Percentiles rank a stretch among this genome's conserved stretches.
Conservation (phyloP, 1,140 invertebrate species). For the Drosophila sp. region DNA sequence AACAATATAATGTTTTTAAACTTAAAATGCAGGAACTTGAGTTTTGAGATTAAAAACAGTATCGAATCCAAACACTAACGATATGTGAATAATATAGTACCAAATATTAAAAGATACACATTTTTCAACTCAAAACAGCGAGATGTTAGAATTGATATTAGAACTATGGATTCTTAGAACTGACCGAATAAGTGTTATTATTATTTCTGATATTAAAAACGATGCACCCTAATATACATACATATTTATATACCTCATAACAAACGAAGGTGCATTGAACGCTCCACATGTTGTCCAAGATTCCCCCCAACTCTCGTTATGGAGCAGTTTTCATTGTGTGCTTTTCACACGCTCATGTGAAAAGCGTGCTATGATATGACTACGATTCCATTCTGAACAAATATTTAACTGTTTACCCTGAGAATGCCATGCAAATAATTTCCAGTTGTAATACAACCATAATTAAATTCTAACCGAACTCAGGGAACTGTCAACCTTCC, state of each 20-base stretch:
- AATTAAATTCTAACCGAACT: slow-evolving; percentile 15
- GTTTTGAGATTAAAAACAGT: too few species aligned
- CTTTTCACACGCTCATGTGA: slow-evolving; percentile 73
- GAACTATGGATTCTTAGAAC: too few species aligned
- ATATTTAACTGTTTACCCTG: slow-evolving; percentile 67
- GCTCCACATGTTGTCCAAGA: slow-evolving; percentile 23
- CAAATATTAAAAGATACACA: too few species aligned
- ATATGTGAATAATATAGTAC: too few species aligned
- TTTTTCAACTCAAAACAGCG: too few species aligned
- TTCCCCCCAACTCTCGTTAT: background rate
- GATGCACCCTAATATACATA: background rate
- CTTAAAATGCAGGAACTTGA: too few species aligned
- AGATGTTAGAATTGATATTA: too few species aligned
- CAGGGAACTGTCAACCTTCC: background rate
- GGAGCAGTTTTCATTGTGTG: slow-evolving; percentile 35
- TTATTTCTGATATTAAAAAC: too few species aligned
- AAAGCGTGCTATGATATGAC: slow-evolving; percentile 71
- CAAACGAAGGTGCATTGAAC: slow-evolving; percentile 40
- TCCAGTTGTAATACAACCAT: slow-evolving; percentile 10
- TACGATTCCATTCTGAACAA: slow-evolving; percentile 54
- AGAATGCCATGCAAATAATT: slow-evolving; percentile 34
- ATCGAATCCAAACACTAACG: too few species aligned
- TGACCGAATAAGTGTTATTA: too few species aligned
- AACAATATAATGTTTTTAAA: too few species aligned
- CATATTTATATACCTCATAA: slow-evolving; percentile 1